Evolutionary conservation across 2,888 invertebrate genomes (phyloP).

Genomic region (Hypercompe scribonia): DNA sequence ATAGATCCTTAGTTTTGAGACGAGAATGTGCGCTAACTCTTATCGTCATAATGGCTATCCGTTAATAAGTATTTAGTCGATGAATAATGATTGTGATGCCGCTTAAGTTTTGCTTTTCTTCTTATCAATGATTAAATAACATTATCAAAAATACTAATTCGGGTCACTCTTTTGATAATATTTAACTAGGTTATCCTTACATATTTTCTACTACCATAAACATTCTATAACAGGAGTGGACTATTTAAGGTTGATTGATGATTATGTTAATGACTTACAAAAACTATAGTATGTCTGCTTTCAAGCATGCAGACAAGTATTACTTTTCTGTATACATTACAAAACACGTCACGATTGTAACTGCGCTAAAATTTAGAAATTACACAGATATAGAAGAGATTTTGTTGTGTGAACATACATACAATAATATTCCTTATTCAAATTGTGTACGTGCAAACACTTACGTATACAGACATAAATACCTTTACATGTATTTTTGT

Average conservation of each 20-base stretch:
- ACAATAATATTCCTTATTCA: no score
- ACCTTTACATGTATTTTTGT: no score
- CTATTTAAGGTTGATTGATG: no score
- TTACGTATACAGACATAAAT: no score
- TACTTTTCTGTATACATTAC: no score
- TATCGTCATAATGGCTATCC: slow-evolving; percentile 23
- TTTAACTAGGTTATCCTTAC: neutral
- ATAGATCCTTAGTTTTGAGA: neutral
- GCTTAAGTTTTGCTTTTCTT: slow-evolving; percentile 25
- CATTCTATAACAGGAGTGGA: neutral
- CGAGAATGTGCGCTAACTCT: slow-evolving; percentile 21
- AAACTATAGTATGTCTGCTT: neutral
- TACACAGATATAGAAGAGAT: neutral
- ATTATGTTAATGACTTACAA: neutral
- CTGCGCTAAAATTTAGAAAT: neutral
- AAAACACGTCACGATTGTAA: neutral
- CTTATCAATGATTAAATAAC: slow-evolving; percentile 5
- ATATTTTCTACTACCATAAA: neutral
- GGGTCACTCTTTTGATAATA: neutral
- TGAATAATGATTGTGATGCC: slow-evolving; percentile 32
- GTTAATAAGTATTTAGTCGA: slow-evolving; percentile 34
- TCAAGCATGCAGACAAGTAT: no score
- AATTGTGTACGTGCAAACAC: no score
- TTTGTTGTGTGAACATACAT: no score
- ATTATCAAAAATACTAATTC: neutral